Evolutionary conservation across 2,888 invertebrate genomes (phyloP), one percentile per base, ranked within the genome.

Genomic region (Cordilura impudica): DNA sequence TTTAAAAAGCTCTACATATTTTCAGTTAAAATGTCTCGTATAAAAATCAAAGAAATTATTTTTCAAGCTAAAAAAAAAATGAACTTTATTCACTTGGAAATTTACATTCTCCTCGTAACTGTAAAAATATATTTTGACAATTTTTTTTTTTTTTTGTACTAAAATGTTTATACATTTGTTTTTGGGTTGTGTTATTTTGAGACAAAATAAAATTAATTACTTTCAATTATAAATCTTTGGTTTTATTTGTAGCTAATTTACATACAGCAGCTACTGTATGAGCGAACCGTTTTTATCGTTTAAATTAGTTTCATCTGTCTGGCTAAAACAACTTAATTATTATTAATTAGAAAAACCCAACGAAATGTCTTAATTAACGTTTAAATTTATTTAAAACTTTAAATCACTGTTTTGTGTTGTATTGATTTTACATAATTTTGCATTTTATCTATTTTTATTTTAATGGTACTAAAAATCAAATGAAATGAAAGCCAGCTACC

Each of bases 341-440:
- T 75, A 79, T 75, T 79, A 75, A 79, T 79, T 63, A 73, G 58
- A 69, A 69, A 74, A 69, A 31, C 35, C 23, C 75, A 54, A 75
- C 63, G 67, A 79, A 79, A 75, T 72, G 67, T 79, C 79, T 79
- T 79, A 79, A 79, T 79, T 75, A 79, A 72, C 79, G 67, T 79
- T 75, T 56, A 56, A 72, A 75, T 79, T 79, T 79, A 79, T 79
- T 72, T 75, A 18, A 71, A 79, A 43, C 61, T 49, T 53, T 75
- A 75, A 79, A 79, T 79, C 70, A 75, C 26, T 66, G 29, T 26
- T 53, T 45, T 21, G 31, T 54, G 35, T 51, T 53, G 6, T 21
- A 72, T 75, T 67, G 66, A 65, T 65, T 72, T 79, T 72, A 75
- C 71, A 75, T 75, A 79, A 75, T 67, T 79, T 79, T 79, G 75